Evolutionary conservation across 2,888 invertebrate species (phyloP), one percentile per base, ranked within the genome.

Genomic region (Caenorhabditis sulstoni): DNA sequence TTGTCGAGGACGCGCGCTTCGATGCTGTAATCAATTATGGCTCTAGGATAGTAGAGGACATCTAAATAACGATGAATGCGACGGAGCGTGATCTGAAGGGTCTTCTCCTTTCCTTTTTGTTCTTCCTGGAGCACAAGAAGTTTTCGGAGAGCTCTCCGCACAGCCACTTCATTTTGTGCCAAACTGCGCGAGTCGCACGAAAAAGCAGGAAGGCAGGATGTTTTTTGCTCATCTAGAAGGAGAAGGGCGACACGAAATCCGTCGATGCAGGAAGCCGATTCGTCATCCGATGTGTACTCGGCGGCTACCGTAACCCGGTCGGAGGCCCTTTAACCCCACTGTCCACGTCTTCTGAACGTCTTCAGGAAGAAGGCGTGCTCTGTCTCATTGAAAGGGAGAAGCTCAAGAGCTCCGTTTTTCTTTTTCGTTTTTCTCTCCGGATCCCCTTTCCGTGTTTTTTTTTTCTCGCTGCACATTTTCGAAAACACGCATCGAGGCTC

Each of bases 181-280:
- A 41, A 53, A 53, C 53, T 53, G 29, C 52, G 53, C 41, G 52
- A 52, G 55, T 55, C 55, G 37, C 35, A 14, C 52, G 49, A 18
- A 64, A 35, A 37, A 55, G 44, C 29, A 29, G 29, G 41, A 11
- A 65, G 52, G 37, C 37, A 41, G 66, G 55, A 55, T 66, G 66
- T 66, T 66, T 66, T 66, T 57, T 66, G 66, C 66, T 66, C 66
- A 45, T 66, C 47, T 66, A 65, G 39, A 58, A 22, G 29, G 7
- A 29, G 29, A 18, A 22, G 23, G 11, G 2, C 2, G 49, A 20
- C 9, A 50, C 49, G 50, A 50, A 41, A 29, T 29, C 29, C 29
- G 7, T 7, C 4, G 4, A 29, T 29, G 3, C 29, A 29, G 29
- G 29, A 29, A 29, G 29, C 7, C 29, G 29, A 29, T 29, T 7